A percentile compares a stretch with the other conserved stretches of the same genome.
phyloP scores from a whole-genome alignment of 1,140 invertebrate species.

The Drosophila ananassae region DNA sequence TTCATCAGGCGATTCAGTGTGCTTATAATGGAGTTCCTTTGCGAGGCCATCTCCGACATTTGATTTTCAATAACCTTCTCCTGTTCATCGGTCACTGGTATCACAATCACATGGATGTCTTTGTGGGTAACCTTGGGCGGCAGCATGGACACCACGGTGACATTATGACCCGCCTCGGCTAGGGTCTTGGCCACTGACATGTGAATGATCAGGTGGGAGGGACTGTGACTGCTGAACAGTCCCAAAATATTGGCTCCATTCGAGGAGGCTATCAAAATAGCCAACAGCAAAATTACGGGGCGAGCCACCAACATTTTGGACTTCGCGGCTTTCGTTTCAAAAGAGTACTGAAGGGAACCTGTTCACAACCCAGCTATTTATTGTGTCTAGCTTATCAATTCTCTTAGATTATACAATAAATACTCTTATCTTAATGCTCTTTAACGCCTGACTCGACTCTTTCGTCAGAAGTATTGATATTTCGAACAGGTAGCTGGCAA shows the following conservation, averaged over 20 bases:
- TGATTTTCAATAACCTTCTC: slow-evolving; percentile 37
- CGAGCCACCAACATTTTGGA: slow-evolving; percentile 12
- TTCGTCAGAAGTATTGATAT: not conserved
- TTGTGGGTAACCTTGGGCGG: slow-evolving; percentile 57
- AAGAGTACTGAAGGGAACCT: slow-evolving; percentile 6
- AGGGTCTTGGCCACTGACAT: slow-evolving; percentile 67
- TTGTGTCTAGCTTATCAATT: slow-evolving; percentile 8
- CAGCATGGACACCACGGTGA: slow-evolving; percentile 65
- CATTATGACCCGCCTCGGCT: slow-evolving; percentile 71
- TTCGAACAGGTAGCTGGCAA: too few species aligned
- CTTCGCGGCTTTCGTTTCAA: not conserved
- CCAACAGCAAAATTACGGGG: slow-evolving; percentile 10
- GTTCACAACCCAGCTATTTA: slow-evolving; percentile 2
- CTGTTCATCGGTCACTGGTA: slow-evolving; percentile 51
- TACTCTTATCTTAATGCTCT: slow-evolving; percentile 14
- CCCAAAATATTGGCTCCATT: slow-evolving; percentile 72
- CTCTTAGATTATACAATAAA: not conserved
- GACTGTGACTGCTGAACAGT: slow-evolving; percentile 70
- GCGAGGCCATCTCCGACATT: slow-evolving; percentile 43
- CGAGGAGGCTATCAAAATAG: slow-evolving; percentile 12
- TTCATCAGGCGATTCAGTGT: slow-evolving; percentile 40
- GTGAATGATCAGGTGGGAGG: slow-evolving; percentile 72
- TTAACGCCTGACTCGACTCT: not conserved
- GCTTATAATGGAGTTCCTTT: slow-evolving; percentile 41
- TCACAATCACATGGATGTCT: slow-evolving; percentile 61